These are phyloP conservation scores for Escarpia spicata DNA, from an alignment of 2,888 invertebrate genomes.

Conservation along the genomic window DNA sequence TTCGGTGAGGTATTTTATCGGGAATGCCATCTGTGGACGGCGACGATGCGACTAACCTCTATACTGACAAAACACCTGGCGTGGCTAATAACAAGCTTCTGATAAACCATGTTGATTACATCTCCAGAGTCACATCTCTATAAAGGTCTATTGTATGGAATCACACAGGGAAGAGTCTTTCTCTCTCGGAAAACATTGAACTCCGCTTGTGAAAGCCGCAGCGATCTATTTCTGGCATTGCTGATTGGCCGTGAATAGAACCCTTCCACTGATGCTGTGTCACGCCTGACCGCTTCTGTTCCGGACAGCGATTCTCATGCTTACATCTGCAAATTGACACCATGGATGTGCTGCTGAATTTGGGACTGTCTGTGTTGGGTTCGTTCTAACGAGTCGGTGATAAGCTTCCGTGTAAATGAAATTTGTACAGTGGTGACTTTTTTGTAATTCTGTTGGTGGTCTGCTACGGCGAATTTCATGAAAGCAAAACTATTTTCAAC, in stretches of 20 bases:
- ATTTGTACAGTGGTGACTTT: not conserved
- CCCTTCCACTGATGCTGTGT: not conserved
- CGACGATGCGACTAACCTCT: not conserved
- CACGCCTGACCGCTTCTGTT: not conserved
- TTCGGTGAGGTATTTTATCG: not conserved
- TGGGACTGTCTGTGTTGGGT: not conserved
- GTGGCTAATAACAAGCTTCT: conserved; percentile 7
- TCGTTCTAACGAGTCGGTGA: not conserved
- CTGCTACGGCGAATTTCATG: not conserved
- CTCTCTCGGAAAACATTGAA: not conserved
- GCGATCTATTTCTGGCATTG: conserved; percentile 8
- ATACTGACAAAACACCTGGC: not conserved
- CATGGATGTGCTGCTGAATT: not conserved
- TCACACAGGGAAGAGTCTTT: not conserved
- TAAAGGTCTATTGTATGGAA: not conserved
- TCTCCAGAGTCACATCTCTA: not conserved
- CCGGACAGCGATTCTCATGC: not conserved
- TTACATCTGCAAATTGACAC: not conserved
- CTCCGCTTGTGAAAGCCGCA: not conserved
- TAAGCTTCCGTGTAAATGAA: not conserved
- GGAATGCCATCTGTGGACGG: not conserved
- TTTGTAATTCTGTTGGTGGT: not conserved
- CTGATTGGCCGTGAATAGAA: conserved; percentile 12
- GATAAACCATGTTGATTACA: not conserved
- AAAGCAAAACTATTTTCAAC: not conserved